Evolutionary conservation across 37 sponge, comb jelly and placozoan species (phyloP).

Genomic region (Ianthella basta): DNA sequence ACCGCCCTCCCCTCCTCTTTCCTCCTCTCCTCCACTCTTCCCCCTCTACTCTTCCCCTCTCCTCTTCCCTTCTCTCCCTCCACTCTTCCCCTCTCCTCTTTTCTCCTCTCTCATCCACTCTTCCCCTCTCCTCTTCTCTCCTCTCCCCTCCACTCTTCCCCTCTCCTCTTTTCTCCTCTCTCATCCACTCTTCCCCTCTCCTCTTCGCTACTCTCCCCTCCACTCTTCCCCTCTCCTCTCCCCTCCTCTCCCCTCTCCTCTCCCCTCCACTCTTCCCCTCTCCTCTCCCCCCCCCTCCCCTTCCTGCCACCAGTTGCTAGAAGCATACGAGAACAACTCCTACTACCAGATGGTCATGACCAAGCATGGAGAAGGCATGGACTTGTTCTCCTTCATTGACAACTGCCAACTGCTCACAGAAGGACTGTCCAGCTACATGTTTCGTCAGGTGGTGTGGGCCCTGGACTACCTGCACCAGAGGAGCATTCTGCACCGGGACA

Average conservation of each 20-base stretch:
- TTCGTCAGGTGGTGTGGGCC: slow-evolving; percentile 85
- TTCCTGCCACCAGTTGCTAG: slow-evolving; percentile 58
- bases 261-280: not conserved
- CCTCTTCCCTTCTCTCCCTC: too few species aligned
- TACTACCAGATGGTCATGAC: slow-evolving; percentile 96
- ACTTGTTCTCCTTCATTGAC: slow-evolving; percentile 94
- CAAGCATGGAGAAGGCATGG: slow-evolving; percentile 93
- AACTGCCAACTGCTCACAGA: slow-evolving; percentile 68
- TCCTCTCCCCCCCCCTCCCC: not conserved
- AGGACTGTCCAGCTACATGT: slow-evolving; percentile 85
- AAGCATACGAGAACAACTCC: slow-evolving; percentile 84
- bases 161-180: too few species aligned
- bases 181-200: too few species aligned
- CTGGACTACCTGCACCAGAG: slow-evolving; percentile 64
- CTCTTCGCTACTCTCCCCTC: too few species aligned
- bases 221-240: too few species aligned
- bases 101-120: not conserved
- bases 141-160: not conserved
- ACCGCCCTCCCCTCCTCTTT: too few species aligned
- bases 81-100: not conserved
- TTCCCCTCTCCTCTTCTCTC: not conserved
- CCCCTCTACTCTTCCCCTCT: too few species aligned
- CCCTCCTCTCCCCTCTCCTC: too few species aligned
- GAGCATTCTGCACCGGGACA: slow-evolving; percentile 71
- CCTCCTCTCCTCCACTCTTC: too few species aligned